Evolutionary conservation across 2,888 invertebrate genomes (phyloP), one percentile per base, ranked within the genome.

Genomic region (Tenthredo livida): DNA sequence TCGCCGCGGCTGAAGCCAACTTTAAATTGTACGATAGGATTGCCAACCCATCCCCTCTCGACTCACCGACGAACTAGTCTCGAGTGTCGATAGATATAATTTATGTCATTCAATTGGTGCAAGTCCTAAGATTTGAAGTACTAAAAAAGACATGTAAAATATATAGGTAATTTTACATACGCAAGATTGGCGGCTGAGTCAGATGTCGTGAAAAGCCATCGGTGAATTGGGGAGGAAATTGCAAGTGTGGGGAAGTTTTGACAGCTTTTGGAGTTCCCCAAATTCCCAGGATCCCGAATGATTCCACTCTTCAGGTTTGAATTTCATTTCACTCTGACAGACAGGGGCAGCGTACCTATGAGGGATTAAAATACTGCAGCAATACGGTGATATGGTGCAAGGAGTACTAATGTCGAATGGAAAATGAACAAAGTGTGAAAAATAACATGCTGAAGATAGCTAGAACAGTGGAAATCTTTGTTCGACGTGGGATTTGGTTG

Each of bases 311-410:
- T 61, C 67, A 47, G 33, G 67, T 43, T 65, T 83, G 70, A 83
- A 70, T 70, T 25, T 67, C 83, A 83, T 83, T 67, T n/a, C 83
- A 67, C 47, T 65, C 47, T 33, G 83, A 70, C n/a, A 61, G 58
- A 21, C 61, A 12, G 67, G 47, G 65, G 33, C 29, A 67, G 9
- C 10, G 25, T 21, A 50, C 80, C 17, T 65, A 54, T 47, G 10
- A 33, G 58, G 80, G 67, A 65, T 50, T 47, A 17, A 47, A 67
- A 82, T 83, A 50, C 67, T 47, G 50, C 29, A 70, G 15, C 54
- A 83, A 70, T 70, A 67, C 17, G 12, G 50, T 80, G 80, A 80
- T 80, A 58, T 40, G 21, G 25, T 12, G 21, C 61, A 25, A 21
- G 21, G 61, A 80, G 65, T 80, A n/a, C n/a, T n/a, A 58, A 61